A percentile compares a stretch with the other conserved stretches of the same genome.
phyloP scores from a whole-genome alignment of 2,797 vertebrate species.

The Oryzias sinensis region DNA sequence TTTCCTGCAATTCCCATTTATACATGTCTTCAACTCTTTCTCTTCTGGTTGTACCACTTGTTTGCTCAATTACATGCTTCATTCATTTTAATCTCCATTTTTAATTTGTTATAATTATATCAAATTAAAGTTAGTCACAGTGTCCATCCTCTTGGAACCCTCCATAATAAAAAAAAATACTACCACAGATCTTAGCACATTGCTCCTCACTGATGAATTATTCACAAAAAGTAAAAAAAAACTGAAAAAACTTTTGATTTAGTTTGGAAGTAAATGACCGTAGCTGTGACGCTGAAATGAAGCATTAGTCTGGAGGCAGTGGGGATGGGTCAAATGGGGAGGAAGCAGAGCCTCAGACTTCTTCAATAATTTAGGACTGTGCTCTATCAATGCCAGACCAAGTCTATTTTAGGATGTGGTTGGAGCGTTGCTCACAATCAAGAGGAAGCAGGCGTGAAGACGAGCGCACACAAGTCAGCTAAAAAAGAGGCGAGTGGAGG shows the following conservation, averaged over 20 bases:
- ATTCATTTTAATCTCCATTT: conserved; percentile 60
- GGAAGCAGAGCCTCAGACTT: conserved; percentile 33
- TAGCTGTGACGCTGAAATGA: conserved; percentile 32
- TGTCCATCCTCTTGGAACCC: conserved; percentile 27
- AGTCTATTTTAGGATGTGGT: conserved; percentile 64
- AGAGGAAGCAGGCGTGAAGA: conserved; percentile 19
- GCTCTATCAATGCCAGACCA: conserved; percentile 59
- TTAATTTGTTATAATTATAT: conserved; percentile 67
- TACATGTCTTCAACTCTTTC: conserved; percentile 8
- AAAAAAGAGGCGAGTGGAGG: conserved; percentile 6
- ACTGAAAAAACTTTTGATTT: conserved; percentile 15
- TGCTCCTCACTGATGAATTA: conserved; percentile 31
- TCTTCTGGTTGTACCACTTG: conserved; percentile 50
- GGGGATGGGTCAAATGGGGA: conserved; percentile 49
- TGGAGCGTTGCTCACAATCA: conserved; percentile 24
- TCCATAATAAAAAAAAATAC: conserved; percentile 30
- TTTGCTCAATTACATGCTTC: conserved; percentile 59
- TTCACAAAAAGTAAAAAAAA: conserved; percentile 28
- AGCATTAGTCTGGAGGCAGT: conserved; percentile 37
- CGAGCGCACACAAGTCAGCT: conserved; percentile 11
- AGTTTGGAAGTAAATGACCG: conserved; percentile 33
- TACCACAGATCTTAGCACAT: conserved; percentile 24
- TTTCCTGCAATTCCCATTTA: conserved; percentile 1
- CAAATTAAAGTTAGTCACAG: conserved; percentile 69
- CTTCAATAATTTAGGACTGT: conserved; percentile 70